A percentile compares a stretch with the other conserved stretches of the same genome.
phyloP scores from a whole-genome alignment of 2,113 vertebrate species.

The Ramphastos sulfuratus region DNA sequence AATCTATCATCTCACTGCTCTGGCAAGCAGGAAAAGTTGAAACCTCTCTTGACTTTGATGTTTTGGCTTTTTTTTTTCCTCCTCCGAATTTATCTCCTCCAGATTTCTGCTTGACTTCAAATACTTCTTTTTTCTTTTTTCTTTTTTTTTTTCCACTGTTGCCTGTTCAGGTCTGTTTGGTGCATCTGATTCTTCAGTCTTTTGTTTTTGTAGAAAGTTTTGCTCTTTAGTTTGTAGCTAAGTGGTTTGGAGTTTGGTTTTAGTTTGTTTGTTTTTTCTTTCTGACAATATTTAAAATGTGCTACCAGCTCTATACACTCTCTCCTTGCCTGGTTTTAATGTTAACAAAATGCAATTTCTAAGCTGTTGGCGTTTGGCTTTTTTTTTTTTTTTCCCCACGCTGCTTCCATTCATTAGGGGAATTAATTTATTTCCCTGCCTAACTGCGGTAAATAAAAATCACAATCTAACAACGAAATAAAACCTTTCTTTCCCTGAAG shows the following conservation, averaged over 20 bases:
- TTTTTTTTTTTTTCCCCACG: too few relatives aligned
- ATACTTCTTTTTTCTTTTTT: not conserved
- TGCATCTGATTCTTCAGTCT: not conserved
- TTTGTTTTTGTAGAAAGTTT: not conserved
- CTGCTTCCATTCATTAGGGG: not conserved
- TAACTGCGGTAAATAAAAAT: not conserved
- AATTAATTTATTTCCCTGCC: not conserved
- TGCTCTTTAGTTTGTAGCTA: not conserved
- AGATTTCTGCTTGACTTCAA: not conserved
- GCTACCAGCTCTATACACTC: not conserved
- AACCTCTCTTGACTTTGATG: not conserved
- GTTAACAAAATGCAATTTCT: not conserved
- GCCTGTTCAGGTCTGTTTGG: rapidly evolving
- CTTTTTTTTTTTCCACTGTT: too few relatives aligned
- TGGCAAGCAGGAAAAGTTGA: not conserved
- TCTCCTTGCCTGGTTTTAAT: not conserved
- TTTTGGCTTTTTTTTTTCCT: not conserved
- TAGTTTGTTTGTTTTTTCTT: too few relatives aligned
- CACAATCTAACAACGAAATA: not conserved
- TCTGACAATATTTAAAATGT: not conserved
- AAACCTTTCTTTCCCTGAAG: not conserved
- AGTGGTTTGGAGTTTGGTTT: too few relatives aligned
- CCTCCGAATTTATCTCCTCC: not conserved
- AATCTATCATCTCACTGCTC: not conserved
- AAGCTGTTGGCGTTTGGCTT: not conserved